Evolutionary conservation across 2,888 invertebrate species (phyloP), one percentile per base, ranked within the genome.

Genomic region (Aphrophora alni): DNA sequence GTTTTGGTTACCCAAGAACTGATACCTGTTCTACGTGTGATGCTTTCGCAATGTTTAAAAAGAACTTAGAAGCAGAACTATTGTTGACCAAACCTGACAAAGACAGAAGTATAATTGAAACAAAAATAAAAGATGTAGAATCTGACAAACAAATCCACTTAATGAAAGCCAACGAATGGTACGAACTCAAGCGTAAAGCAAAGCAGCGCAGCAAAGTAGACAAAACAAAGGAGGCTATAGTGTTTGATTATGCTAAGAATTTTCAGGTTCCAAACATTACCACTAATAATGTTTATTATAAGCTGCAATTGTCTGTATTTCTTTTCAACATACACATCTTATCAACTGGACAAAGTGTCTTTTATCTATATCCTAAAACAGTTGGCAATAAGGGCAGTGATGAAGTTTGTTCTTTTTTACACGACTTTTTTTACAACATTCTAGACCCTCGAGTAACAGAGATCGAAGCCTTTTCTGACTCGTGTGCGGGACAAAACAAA

Each of bases 41-140:
- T 69, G 26, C 24, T 69, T 21, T 21, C 26, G 69, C 24, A 24
- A 69, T 68, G 4, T 12, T 8, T 1, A 69, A 69, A 26, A 69
- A 69, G 26, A 69, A 69, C 69, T 21, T 69, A 21, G 69, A 69
- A 69, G 69, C 69, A 69, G 69, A 26, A 69, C 26, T 69, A 14
- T 14, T 21, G 26, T 8, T 69, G n/a, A 14, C 69, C 69, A 69
- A 21, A 69, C 4, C 24, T 69, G 69, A 21, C 17, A 17, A 10
- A 17, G 12, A 44, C 2, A 14, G 12, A 44, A 10, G 10, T 44
- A 17, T 14, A 14, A 44, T 44, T 44, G 24, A 69, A 69, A 69
- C 69, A 10, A 69, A 69, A 69, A 69, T 68, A 5, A 69, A 69
- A 69, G 21, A 14, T 2, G 12, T 69, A 26, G 24, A 24, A 69